phyloP scores from a whole-genome alignment of 2,797 vertebrate genomes.

The Chelon auratus region DNA sequence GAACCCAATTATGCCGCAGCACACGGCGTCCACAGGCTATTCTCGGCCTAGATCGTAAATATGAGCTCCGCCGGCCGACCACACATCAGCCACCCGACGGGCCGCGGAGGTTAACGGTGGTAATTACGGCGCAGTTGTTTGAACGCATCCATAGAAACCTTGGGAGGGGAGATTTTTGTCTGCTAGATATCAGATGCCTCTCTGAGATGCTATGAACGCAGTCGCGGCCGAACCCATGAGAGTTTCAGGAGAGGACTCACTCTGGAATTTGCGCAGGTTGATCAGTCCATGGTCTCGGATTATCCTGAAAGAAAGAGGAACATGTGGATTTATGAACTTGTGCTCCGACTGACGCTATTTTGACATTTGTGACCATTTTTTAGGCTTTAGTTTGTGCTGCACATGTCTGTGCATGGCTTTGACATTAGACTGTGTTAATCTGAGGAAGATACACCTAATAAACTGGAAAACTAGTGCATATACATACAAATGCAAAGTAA shows the following conservation, averaged over 20 bases:
- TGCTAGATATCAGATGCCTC: conserved; percentile 54
- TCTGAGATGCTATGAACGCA: conserved; percentile 38
- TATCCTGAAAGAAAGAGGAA: conserved; percentile 86
- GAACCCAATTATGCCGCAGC: conserved; percentile 53
- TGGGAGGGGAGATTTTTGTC: conserved; percentile 36
- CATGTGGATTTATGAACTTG: conserved; percentile 34
- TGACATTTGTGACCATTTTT: neutral
- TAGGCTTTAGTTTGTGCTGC: neutral
- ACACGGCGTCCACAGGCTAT: conserved; percentile 30
- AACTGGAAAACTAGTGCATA: neutral
- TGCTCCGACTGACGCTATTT: neutral
- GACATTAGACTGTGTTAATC: neutral
- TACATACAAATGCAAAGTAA: neutral
- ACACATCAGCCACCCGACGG: conserved; percentile 30
- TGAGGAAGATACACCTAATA: neutral
- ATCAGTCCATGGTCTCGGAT: conserved; percentile 98
- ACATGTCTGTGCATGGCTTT: neutral
- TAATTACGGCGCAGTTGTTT: conserved; percentile 59
- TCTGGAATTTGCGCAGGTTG: conserved; percentile 97
- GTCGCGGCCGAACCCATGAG: conserved; percentile 1
- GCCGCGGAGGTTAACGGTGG: conserved; percentile 53
- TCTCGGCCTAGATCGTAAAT: conserved; percentile 52
- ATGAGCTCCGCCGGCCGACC: conserved; percentile 27
- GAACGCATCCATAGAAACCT: conserved; percentile 62
- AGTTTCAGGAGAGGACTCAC: conserved; percentile 85